phyloP scores from a whole-genome alignment of 1,140 invertebrate genomes.

The Aphelinus certus region DNA sequence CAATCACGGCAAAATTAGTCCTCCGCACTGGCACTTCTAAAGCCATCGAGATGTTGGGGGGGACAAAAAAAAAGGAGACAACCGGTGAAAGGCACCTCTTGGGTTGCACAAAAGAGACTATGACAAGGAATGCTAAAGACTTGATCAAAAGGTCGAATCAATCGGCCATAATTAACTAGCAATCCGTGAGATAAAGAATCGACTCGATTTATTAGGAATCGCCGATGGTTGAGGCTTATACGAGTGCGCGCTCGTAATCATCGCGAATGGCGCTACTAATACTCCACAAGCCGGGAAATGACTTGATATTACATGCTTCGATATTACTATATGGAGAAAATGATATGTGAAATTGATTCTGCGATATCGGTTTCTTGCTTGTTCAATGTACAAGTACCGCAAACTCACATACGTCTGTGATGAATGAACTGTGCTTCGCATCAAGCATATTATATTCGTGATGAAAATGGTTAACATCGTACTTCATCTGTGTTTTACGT shows the following conservation, averaged over 20 bases:
- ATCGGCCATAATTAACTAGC: slow-evolving; percentile 24
- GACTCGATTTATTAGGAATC: slow-evolving; percentile 7
- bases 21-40: too few relatives aligned
- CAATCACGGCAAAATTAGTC: too few relatives aligned
- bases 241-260: not conserved
- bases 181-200: slow-evolving; percentile 3
- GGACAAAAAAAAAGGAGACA: not conserved
- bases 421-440: too few relatives aligned
- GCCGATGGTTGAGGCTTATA: not conserved
- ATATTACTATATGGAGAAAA: too few relatives aligned
- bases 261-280: slow-evolving; percentile 15
- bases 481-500: too few relatives aligned
- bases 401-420: too few relatives aligned
- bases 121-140: not conserved
- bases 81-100: not conserved
- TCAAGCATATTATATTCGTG: too few relatives aligned
- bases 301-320: too few relatives aligned
- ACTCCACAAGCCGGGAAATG: slow-evolving; percentile 8
- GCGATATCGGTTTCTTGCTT: too few relatives aligned
- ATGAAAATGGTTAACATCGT: too few relatives aligned
- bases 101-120: not conserved
- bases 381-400: too few relatives aligned
- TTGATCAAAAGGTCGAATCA: slow-evolving; percentile 25
- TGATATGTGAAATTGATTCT: too few relatives aligned
- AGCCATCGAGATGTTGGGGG: not conserved